These are phyloP conservation scores for Enteromius paludinosus DNA, from an alignment of 2,797 vertebrate species.

Conservation along the genomic window DNA sequence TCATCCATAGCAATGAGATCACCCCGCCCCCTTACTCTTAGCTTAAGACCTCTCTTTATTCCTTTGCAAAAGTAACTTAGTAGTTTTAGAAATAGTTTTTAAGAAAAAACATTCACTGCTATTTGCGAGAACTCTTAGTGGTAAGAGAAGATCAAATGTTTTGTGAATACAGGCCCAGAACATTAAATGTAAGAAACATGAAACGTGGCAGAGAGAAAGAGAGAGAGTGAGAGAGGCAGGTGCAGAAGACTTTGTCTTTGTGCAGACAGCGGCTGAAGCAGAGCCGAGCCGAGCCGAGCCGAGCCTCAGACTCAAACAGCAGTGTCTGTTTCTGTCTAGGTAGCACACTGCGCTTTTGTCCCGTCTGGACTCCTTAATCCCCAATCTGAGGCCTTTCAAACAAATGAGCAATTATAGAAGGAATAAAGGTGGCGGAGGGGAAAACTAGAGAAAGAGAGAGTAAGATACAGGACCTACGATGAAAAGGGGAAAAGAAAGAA, in stretches of 20 bases:
- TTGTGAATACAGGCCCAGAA: background rate
- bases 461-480: constrained; percentile 47
- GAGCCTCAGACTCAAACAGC: constrained; percentile 25
- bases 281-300: constrained; percentile 7
- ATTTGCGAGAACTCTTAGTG: too few relatives aligned
- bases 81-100: too few relatives aligned
- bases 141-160: too few relatives aligned
- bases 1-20: too few relatives aligned
- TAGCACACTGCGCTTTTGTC: constrained; percentile 40
- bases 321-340: constrained; percentile 36
- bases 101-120: too few relatives aligned
- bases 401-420: constrained; percentile 52
- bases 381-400: constrained; percentile 47
- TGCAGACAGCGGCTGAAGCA: constrained; percentile 25
- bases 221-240: constrained; percentile 24
- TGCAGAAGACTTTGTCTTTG: constrained; percentile 43
- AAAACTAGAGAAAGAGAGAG: constrained; percentile 16
- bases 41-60: too few relatives aligned
- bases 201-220: background rate
- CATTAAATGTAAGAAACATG: background rate
- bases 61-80: too few relatives aligned
- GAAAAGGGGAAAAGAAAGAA: constrained; percentile 30
- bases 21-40: background rate
- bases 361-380: constrained; percentile 44
- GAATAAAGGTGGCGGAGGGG: constrained; percentile 3